Evolutionary conservation across 2,888 invertebrate species (phyloP), one percentile per base, ranked within the genome.

Genomic region (Auanema freiburgensis): DNA sequence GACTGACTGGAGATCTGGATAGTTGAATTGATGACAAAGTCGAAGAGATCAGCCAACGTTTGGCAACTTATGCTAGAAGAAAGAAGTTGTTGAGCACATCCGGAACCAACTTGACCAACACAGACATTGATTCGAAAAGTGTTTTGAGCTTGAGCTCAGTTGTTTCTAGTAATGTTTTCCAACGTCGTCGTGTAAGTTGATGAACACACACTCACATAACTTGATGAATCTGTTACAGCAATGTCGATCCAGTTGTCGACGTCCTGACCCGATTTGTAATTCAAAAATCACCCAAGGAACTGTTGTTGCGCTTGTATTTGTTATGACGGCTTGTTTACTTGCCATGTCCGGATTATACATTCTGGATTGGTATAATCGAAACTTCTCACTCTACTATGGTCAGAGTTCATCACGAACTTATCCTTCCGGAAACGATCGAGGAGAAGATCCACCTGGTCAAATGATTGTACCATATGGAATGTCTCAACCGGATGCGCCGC

Each of bases 271-370:
- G 21, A 67, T 92, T 52, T 92, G 92, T 84, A 91, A 91, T 54
- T 94, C 92, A 85, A 90, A 91, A 83, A 89, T 92, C 76, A 89
- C 95, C 74, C 95, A 95, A 85, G 89, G 92, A 65, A 89, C 93
- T 60, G 93, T 96, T 70, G 91, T 93, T 65, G 88, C 92, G 74
- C 88, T 96, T 79, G 91, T 96, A 66, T 89, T 94, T 76, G 91
- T 96, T 69, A 95, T 96, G 94, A 93, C 95, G 40, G 90, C 93
- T 73, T 96, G 94, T 85, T 88, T 95, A 75, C 90, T 93, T 44
- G 92, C 94, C 50, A 94, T 96, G 88, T 92, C 93, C 51, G 91
- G 92, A 0, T 86, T 96, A 53, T 96, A 95, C 86, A 91, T 95
- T 84, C 87, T 94, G 78, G 95, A 96, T 84, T 91, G 91, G 82